Evolutionary conservation across 2,888 invertebrate species (phyloP).

Genomic region (Eristalis tenax): DNA sequence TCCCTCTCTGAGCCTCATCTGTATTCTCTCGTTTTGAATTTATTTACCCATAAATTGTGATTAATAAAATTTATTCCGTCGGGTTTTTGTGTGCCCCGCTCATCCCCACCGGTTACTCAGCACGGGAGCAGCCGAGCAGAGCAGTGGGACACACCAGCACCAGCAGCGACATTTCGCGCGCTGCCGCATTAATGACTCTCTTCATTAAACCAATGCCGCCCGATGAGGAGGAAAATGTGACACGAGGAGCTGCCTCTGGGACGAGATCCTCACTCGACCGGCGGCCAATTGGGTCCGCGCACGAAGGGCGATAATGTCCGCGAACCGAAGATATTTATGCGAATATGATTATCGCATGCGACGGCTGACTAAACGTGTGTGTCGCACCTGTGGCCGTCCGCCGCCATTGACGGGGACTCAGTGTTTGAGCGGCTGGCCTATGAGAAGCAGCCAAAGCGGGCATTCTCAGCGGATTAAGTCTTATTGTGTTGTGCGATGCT

Average conservation of each 20-base stretch:
- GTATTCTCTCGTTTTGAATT: slow-evolving; percentile 74
- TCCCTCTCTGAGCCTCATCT: slow-evolving; percentile 33
- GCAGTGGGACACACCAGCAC: slow-evolving; percentile 33
- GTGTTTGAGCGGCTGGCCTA: background rate
- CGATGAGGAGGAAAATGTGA: slow-evolving; percentile 49
- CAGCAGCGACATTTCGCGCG: slow-evolving; percentile 69
- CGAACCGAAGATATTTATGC: slow-evolving; percentile 55
- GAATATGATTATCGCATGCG: slow-evolving; percentile 69
- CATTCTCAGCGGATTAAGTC: slow-evolving; percentile 64
- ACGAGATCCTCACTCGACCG: slow-evolving; percentile 20
- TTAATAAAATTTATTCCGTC: slow-evolving; percentile 79
- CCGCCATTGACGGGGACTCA: slow-evolving; percentile 38
- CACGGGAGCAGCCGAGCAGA: slow-evolving; percentile 41
- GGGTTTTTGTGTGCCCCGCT: slow-evolving; percentile 39
- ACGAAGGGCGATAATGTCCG: slow-evolving; percentile 44
- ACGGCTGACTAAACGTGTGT: slow-evolving; percentile 60
- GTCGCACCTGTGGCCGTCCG: slow-evolving; percentile 60
- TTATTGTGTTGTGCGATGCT: slow-evolving; percentile 37
- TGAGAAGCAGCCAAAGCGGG: slow-evolving; percentile 42
- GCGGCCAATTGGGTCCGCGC: slow-evolving; percentile 3
- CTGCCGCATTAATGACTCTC: slow-evolving; percentile 70
- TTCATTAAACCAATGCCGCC: slow-evolving; percentile 44
- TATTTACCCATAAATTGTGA: slow-evolving; percentile 81
- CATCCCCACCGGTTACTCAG: background rate
- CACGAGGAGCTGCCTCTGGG: slow-evolving; percentile 18